Conservation (phyloP, 2,888 invertebrate genomes). For the Conops quadrifasciatus region DNA sequence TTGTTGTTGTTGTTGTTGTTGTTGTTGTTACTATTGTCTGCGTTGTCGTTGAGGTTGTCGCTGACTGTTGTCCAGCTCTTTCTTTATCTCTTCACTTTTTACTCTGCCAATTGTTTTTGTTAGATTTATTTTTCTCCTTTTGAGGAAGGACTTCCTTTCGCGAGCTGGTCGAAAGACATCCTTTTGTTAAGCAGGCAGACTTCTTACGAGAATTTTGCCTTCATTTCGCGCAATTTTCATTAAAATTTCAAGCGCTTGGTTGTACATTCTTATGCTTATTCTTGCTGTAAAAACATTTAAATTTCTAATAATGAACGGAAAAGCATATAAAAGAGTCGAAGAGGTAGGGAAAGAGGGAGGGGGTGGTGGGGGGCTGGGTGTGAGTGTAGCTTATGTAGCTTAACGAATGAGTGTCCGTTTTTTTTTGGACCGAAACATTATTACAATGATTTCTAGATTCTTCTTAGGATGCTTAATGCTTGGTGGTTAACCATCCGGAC, state of each 20-base stretch:
- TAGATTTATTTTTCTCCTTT: constrained; percentile 12
- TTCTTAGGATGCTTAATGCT: no score
- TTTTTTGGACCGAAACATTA: no score
- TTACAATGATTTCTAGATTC: no score
- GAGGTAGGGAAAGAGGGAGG: no score
- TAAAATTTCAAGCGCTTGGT: neutral
- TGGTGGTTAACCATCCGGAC: no score
- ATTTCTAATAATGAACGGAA: no score
- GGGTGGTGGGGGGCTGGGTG: no score
- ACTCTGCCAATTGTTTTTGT: neutral
- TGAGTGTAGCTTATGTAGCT: no score
- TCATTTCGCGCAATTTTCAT: neutral
- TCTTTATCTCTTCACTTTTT: neutral
- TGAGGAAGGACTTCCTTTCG: constrained; percentile 30
- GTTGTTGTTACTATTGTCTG: constrained; percentile 18
- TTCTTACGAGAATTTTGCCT: neutral
- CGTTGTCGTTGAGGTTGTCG: constrained; percentile 43
- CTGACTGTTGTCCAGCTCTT: constrained; percentile 27
- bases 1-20: neutral
- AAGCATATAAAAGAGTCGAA: no score
- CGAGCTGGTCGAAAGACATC: constrained; percentile 33
- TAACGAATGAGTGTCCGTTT: no score
- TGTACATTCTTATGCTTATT: neutral
- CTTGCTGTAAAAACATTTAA: neutral
- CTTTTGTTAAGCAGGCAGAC: neutral